A percentile compares a stretch with the other conserved stretches of the same genome.
Conservation (phyloP, 2,113 vertebrate species). For the Pygoscelis antarcticus region DNA sequence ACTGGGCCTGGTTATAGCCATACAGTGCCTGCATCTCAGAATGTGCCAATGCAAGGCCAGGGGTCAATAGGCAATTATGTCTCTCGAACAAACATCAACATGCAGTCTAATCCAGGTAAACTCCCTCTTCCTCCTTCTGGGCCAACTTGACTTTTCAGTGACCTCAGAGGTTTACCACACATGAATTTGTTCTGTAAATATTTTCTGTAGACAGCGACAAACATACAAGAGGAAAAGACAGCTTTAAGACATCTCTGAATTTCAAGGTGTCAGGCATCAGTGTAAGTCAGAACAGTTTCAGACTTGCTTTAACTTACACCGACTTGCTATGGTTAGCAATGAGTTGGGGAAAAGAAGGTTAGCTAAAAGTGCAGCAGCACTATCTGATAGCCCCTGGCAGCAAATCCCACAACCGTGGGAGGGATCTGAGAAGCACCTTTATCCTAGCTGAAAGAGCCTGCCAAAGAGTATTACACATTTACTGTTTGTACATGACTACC, state of each 20-base stretch:
- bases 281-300: neutral
- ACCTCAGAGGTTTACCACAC: neutral
- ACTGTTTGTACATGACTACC: neutral
- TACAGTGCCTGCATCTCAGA: slow-evolving; percentile 84
- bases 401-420: neutral
- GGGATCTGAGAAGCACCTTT: neutral
- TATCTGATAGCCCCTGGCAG: neutral
- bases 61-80: slow-evolving; percentile 86
- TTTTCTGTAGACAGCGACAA: neutral
- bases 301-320: neutral
- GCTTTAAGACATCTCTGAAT: neutral
- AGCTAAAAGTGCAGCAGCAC: neutral
- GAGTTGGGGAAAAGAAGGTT: neutral
- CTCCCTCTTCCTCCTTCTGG: neutral
- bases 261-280: neutral
- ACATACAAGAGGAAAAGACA: neutral
- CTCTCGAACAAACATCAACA: slow-evolving; percentile 91
- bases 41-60: slow-evolving; percentile 86
- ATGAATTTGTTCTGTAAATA: neutral
- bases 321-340: neutral
- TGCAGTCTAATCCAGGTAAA: slow-evolving; percentile 92
- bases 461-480: neutral
- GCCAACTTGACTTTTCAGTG: neutral
- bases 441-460: neutral
- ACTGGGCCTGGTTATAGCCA: slow-evolving; percentile 87